Evolutionary conservation across 2,888 invertebrate species (phyloP).

Genomic region (Ryuthela nishihirai): DNA sequence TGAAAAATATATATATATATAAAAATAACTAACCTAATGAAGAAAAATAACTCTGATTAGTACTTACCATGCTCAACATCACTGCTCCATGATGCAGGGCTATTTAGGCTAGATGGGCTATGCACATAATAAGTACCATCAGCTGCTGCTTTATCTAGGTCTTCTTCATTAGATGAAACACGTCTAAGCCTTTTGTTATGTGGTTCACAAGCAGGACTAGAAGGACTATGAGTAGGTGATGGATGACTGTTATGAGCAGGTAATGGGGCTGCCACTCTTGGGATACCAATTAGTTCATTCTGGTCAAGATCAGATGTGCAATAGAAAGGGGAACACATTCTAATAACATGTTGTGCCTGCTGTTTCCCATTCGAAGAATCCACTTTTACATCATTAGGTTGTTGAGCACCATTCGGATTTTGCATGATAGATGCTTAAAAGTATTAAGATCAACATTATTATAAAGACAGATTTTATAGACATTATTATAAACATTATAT

Average conservation of each 20-base stretch:
- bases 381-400: neutral
- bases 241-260: constrained; percentile 6
- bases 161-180: constrained; percentile 58
- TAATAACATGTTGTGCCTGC: constrained; percentile 69
- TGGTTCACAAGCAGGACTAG: constrained; percentile 54
- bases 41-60: neutral
- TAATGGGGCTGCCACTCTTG: constrained; percentile 12
- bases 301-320: constrained; percentile 64
- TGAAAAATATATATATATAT: constrained; percentile 3
- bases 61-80: constrained; percentile 55
- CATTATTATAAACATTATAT: too few relatives aligned
- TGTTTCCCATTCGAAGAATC: constrained; percentile 51
- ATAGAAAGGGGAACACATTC: constrained; percentile 75
- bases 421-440: constrained; percentile 86
- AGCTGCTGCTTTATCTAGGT: constrained; percentile 49
- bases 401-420: constrained; percentile 60
- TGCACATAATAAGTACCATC: constrained; percentile 55
- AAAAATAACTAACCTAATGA: neutral
- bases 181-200: constrained; percentile 57
- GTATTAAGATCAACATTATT: too few relatives aligned
- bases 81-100: constrained; percentile 55
- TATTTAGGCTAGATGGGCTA: constrained; percentile 55
- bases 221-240: constrained; percentile 15
- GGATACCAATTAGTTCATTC: constrained; percentile 34
- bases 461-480: too few relatives aligned